Conservation (phyloP, 2,797 vertebrate species). For the Coregonus sp. region DNA sequence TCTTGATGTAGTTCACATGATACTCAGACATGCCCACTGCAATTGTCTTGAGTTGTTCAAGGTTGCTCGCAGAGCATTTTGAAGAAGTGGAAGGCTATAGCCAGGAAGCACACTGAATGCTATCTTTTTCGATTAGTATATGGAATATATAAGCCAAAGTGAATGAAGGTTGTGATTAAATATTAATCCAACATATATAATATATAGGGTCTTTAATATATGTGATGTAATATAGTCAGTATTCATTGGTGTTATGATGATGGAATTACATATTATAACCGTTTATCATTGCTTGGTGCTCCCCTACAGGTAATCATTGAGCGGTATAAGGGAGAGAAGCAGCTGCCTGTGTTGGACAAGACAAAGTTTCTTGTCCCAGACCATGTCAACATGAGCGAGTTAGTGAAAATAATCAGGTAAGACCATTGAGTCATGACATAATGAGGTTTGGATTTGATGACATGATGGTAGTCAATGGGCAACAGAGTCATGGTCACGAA, state of each 20-base stretch:
- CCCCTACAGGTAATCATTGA: conserved; percentile 91
- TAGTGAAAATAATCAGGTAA: conserved; percentile 98
- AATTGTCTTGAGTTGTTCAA: background rate
- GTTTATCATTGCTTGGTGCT: background rate
- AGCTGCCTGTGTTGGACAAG: conserved; percentile 95
- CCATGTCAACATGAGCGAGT: conserved; percentile 98
- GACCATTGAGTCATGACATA: background rate
- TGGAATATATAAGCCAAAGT: too few species aligned
- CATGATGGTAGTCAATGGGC: background rate
- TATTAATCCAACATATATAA: background rate
- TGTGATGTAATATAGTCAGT: background rate
- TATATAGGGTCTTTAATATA: background rate
- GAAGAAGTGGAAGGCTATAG: background rate
- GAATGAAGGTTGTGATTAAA: background rate
- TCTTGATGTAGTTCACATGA: conserved; percentile 4
- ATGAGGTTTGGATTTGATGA: background rate
- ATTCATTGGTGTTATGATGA: background rate
- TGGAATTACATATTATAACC: background rate
- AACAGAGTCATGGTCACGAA: background rate
- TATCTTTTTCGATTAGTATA: background rate
- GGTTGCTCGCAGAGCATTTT: background rate
- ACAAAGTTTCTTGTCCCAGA: conserved; percentile 98
- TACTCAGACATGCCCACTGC: background rate
- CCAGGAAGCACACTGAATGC: background rate
- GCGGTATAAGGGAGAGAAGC: conserved; percentile 96